These are phyloP conservation scores for Paradoxurus hermaphroditus DNA, from an alignment of 2,113 vertebrate species.

Conservation along the genomic window DNA sequence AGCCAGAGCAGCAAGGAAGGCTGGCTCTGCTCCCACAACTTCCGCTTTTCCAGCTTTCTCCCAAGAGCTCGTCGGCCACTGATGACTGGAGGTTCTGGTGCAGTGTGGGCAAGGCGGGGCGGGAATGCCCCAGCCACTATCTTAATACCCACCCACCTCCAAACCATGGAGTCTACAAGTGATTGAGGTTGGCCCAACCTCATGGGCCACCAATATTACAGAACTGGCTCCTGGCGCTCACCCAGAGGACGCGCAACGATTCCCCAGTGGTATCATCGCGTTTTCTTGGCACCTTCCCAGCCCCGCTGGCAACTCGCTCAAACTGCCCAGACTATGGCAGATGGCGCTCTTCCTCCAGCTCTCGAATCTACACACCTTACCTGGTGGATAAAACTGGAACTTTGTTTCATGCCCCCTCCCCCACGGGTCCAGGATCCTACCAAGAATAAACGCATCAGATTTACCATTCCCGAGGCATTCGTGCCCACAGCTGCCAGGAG, in stretches of 20 bases:
- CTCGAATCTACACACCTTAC: neutral
- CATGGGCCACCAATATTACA: neutral
- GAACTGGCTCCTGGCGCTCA: neutral
- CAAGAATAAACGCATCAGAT: slow-evolving; percentile 2
- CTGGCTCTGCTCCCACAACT: neutral
- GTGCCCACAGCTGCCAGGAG: neutral
- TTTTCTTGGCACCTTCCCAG: neutral
- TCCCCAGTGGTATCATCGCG: neutral
- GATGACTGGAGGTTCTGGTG: neutral
- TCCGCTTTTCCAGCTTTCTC: neutral
- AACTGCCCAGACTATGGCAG: neutral
- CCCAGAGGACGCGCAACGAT: neutral
- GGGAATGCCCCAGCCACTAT: neutral
- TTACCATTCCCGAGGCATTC: slow-evolving; percentile 5
- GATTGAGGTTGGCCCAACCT: neutral
- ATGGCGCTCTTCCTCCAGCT: neutral
- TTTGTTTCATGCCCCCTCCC: neutral
- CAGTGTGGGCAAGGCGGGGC: neutral
- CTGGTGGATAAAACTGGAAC: neutral
- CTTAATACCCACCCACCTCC: neutral
- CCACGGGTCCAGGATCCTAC: neutral
- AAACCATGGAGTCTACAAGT: neutral
- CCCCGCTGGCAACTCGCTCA: neutral
- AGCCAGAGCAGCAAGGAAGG: neutral
- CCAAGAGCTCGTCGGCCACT: neutral